Evolutionary conservation across 1,140 invertebrate genomes (phyloP), one percentile per base, ranked within the genome.

Genomic region (Magallana ariakensis): DNA sequence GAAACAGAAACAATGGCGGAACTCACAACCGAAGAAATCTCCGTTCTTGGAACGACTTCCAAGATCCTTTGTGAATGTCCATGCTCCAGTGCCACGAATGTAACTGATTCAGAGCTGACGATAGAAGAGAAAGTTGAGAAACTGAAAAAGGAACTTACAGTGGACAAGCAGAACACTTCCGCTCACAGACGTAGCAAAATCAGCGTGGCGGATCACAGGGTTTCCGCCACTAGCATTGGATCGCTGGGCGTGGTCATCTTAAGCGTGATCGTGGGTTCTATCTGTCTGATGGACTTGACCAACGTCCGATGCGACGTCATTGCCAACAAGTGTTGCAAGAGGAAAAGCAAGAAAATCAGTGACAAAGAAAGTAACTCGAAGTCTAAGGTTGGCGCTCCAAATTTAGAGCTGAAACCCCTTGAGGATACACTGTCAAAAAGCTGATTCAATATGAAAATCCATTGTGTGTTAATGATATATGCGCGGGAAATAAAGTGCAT

Each of bases 81-180:
- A n/a, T 87, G 86, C 10, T 8, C 15, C 9, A 2, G 16, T 16
- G 62, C 9, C 10, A 33, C 19, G 1, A 60, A 75, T 6, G 57
- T 62, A 0, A 60, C 66, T 5, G 19, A 19, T 7, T 53, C 80
- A 1, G 46, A 22, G 16, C n/a, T 88, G 3, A 88, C 84, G 0
- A 8, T 88, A 60, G 84, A 70, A 54, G 80, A 88, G 26, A 62
- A 82, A 55, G 55, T 88, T 0, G 84, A 88, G 57, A 46, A 70
- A 22, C 8, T 85, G 6, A 88, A 88, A 26, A 85, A 62, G 53
- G 87, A 88, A 13, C 54, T 88, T 33, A 84, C 80, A 2, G 80
- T 88, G 0, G 66, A 88, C 56, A 88, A 88, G 62, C 83, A 57
- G 53, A 82, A 85, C 15, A 88, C 87, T 8, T 88, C 87, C 8